These are phyloP conservation scores for Lutjanus argentimaculatus DNA, from an alignment of 2,797 vertebrate genomes.

Conservation along the genomic window DNA sequence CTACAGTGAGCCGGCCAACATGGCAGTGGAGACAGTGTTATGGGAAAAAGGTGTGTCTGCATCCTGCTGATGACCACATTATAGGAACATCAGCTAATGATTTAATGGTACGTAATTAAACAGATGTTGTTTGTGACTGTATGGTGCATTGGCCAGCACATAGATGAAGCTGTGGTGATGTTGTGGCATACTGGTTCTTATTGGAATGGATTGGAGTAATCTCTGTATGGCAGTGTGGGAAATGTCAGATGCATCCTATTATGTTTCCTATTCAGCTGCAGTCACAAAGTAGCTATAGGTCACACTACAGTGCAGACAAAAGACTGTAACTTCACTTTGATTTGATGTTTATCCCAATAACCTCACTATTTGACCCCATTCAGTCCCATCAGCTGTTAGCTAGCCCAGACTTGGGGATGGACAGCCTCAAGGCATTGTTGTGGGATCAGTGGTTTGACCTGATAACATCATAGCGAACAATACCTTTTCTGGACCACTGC, in stretches of 20 bases:
- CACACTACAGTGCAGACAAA: constrained; percentile 14
- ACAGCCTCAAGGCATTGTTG: constrained; percentile 49
- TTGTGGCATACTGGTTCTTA: constrained; percentile 7
- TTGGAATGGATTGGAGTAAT: background rate
- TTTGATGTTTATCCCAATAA: constrained; percentile 46
- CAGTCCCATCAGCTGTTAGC: constrained; percentile 59
- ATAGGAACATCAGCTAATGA: constrained; percentile 48
- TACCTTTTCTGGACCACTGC: constrained; percentile 17
- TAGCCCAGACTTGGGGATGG: constrained; percentile 25
- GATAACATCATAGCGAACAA: constrained; percentile 27
- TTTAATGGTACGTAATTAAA: constrained; percentile 49
- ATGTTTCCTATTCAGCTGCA: constrained; percentile 25
- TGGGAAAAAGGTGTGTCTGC: constrained; percentile 25
- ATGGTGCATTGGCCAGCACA: background rate
- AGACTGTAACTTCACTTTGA: constrained; percentile 20
- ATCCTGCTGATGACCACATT: constrained; percentile 46
- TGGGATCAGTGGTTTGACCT: constrained; percentile 53
- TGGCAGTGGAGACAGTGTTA: constrained; percentile 11
- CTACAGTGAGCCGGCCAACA: constrained; percentile 10
- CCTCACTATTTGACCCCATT: constrained; percentile 71
- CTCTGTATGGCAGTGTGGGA: background rate
- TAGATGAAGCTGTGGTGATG: constrained; percentile 6
- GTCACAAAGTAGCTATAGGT: constrained; percentile 24
- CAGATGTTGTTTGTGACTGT: constrained; percentile 59
- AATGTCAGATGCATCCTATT: constrained; percentile 19